Base-by-base conservation (phyloP, 2,888 invertebrate genomes). In the Brenthis daphne region DNA sequence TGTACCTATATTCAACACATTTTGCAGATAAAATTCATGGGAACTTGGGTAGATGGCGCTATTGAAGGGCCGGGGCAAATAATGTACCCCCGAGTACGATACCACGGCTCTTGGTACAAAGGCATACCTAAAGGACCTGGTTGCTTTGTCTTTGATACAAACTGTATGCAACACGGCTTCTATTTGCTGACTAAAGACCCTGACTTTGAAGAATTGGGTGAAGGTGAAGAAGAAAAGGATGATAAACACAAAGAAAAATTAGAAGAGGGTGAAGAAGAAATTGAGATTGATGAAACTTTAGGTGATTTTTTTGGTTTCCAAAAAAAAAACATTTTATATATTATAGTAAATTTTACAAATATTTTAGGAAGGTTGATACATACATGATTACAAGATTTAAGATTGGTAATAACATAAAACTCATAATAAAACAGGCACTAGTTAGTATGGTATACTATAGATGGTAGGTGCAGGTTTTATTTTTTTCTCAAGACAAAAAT, bases 151-250 rank as follows among this genome's bases (percentile, higher is more conserved):
- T 97, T 97, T 76, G 95, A 96, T 73, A 94, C 95, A n/a, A 94
- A 95, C 72, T 95, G 95, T 75, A 95, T 97, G 94, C 95, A 96
- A 74, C 95, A 95, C 76, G 97, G 97, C 0, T 95, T 96, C 94
- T 88, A 93, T 94, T 61, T 94, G 94, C 75, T 89, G 56, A 77
- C 94, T 48, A 93, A 93, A 72, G 94, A 95, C 79, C 94, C 94
- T 0, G 89, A 77, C 37, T 66, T 78, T 3, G 85, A 87, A 58
- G 88, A 88, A 73, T 83, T 75, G 5, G 92, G 89, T 0, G 92
- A 91, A 72, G 91, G 84, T 0, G 92, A 92, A 67, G 92, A 92
- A 67, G 93, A 84, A 82, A 88, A 87, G 70, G 93, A 85, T 1
- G 88, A 88, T 3, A 86, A 84, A 50, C 80, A 76, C 1, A 78